Evolutionary conservation across 64 coral and sea anemone genomes (phyloP).

Genomic region (Trachythela sp.): DNA sequence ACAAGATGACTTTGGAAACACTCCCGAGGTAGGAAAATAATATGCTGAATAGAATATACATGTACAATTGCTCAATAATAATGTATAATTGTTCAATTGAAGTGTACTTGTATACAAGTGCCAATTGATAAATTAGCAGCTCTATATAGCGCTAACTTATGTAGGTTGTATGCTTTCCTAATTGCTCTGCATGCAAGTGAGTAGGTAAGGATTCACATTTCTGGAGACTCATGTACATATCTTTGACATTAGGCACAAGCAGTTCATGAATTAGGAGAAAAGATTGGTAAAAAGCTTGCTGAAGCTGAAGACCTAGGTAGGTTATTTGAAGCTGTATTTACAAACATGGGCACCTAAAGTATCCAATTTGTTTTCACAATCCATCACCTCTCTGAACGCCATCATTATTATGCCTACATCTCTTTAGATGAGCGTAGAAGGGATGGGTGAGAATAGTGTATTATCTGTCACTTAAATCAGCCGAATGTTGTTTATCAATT

Average conservation of each 20-base stretch:
- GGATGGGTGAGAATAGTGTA: too few relatives aligned
- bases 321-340: not conserved
- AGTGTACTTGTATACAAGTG: too few relatives aligned
- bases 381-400: not conserved
- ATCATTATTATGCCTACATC: not conserved
- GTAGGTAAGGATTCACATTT: too few relatives aligned
- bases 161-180: too few relatives aligned
- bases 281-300: conserved; percentile 94
- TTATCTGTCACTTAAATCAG: not conserved
- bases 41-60: too few relatives aligned
- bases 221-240: not conserved
- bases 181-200: too few relatives aligned
- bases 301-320: conserved; percentile 83
- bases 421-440: too few relatives aligned
- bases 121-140: too few relatives aligned
- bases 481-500: not conserved
- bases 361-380: not conserved
- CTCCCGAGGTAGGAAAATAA: conserved; percentile 34
- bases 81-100: too few relatives aligned
- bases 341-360: too few relatives aligned
- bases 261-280: conserved; percentile 88
- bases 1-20: conserved; percentile 19
- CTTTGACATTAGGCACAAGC: conserved; percentile 52
- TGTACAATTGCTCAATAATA: too few relatives aligned
- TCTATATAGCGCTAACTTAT: too few relatives aligned